Evolutionary conservation across 2,888 invertebrate species (phyloP).

Genomic region (Magallana nippona): DNA sequence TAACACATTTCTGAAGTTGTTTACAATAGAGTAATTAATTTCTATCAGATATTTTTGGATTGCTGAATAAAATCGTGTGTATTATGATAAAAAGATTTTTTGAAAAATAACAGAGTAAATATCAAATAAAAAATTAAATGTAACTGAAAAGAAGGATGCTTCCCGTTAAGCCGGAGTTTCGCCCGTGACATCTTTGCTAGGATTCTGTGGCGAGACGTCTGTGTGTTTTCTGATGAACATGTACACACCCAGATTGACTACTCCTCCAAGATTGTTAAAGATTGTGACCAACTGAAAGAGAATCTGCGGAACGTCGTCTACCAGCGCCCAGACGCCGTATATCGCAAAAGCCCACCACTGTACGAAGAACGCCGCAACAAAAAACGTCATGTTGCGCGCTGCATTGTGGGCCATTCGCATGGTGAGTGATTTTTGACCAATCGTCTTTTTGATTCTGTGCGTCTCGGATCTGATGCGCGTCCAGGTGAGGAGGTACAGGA

Average conservation of each 20-base stretch:
- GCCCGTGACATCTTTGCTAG: background rate
- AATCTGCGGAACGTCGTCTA: conserved; percentile 52
- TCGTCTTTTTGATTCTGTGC: conserved; percentile 32
- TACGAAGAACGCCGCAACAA: conserved; percentile 59
- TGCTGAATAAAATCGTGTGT: too few relatives aligned
- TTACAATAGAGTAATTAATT: too few relatives aligned
- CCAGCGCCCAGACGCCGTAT: conserved; percentile 56
- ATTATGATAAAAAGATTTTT: too few relatives aligned
- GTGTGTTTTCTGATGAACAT: conserved; percentile 47
- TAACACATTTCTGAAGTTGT: too few relatives aligned
- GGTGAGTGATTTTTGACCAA: conserved; percentile 46
- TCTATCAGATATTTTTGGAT: too few relatives aligned
- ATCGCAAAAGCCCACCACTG: conserved; percentile 62
- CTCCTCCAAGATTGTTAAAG: conserved; percentile 58
- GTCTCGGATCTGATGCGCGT: conserved; percentile 52
- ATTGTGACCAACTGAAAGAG: conserved; percentile 59
- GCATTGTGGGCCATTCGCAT: conserved; percentile 57
- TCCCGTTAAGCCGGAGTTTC: background rate
- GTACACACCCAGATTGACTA: conserved; percentile 55
- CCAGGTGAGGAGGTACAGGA: conserved; percentile 60
- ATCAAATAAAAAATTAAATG: too few relatives aligned
- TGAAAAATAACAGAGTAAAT: too few relatives aligned
- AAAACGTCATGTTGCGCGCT: conserved; percentile 59
- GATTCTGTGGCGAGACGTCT: background rate
- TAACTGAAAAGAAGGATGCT: too few relatives aligned